A percentile compares a stretch with the other conserved stretches of the same genome.
Evolutionary conservation across 2,888 invertebrate species (phyloP).

Genomic region (Lycaena phlaeas): DNA sequence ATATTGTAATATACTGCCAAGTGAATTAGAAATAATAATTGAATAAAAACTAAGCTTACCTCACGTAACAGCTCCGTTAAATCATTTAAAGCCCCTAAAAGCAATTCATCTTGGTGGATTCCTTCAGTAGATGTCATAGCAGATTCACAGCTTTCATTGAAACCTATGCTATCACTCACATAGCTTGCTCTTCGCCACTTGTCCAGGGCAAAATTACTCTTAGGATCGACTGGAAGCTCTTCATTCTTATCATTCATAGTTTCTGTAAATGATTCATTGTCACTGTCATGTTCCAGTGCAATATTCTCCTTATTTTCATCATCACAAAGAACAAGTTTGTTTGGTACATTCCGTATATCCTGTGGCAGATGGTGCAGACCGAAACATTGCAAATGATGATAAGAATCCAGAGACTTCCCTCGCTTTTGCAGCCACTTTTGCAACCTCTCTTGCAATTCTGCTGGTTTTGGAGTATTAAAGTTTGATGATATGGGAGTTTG

Average conservation of each 20-base stretch:
- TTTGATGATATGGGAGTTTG: conserved; percentile 40
- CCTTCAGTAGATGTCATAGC: conserved; percentile 32
- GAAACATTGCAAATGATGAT: conserved; percentile 70
- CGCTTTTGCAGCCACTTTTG: conserved; percentile 66
- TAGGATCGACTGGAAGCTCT: conserved; percentile 18
- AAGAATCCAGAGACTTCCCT: conserved; percentile 60
- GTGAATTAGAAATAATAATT: too few species aligned
- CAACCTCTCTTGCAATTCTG: conserved; percentile 52
- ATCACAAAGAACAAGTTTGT: conserved; percentile 31
- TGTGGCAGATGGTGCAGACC: conserved; percentile 43
- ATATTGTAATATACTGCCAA: too few species aligned
- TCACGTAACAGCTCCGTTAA: conserved; percentile 63
- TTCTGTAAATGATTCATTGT: conserved; percentile 49
- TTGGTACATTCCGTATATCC: conserved; percentile 22
- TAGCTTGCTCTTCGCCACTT: conserved; percentile 46
- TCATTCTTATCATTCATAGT: conserved; percentile 37
- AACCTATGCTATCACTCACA: conserved; percentile 36
- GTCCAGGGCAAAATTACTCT: conserved; percentile 20
- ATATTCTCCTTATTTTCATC: conserved; percentile 71
- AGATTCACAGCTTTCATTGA: conserved; percentile 39
- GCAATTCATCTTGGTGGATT: conserved; percentile 32
- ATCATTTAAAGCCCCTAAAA: conserved; percentile 64
- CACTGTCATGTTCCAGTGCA: conserved; percentile 49
- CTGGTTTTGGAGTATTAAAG: conserved; percentile 48
- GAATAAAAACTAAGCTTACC: too few species aligned